phyloP scores from a whole-genome alignment of 2,888 invertebrate genomes.

The Drosophila neutralis region DNA sequence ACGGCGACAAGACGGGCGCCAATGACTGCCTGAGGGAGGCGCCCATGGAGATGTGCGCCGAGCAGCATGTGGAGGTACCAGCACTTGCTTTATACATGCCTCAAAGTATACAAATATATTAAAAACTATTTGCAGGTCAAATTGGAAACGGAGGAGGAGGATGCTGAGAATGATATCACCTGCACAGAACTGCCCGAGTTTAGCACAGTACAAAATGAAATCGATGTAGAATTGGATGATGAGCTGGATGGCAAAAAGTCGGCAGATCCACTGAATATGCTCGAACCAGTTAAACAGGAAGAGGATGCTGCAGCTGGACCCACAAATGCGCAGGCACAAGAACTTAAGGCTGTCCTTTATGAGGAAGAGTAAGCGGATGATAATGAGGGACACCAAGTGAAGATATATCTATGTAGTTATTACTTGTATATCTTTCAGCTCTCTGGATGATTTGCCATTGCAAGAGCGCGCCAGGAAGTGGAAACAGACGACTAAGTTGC shows the following conservation, averaged over 20 bases:
- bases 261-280: constrained; percentile 60
- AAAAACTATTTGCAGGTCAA: constrained; percentile 45
- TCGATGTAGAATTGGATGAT: constrained; percentile 30
- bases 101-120: background rate
- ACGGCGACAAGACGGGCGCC: constrained; percentile 15
- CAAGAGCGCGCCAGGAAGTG: constrained; percentile 51
- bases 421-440: constrained; percentile 34
- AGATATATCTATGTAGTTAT: background rate
- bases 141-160: constrained; percentile 67
- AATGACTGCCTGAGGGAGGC: constrained; percentile 75
- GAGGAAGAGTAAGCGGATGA: constrained; percentile 57
- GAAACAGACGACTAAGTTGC: constrained; percentile 36
- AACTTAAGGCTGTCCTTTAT: constrained; percentile 34
- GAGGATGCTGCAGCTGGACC: constrained; percentile 7
- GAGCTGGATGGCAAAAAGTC: constrained; percentile 44
- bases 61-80: constrained; percentile 63
- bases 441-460: constrained; percentile 61
- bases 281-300: constrained; percentile 59
- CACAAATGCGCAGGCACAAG: constrained; percentile 13
- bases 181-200: constrained; percentile 59
- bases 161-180: constrained; percentile 55
- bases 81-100: background rate
- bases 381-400: rapidly evolving
- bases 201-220: constrained; percentile 33
- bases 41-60: constrained; percentile 77